Evolutionary conservation across 2,113 vertebrate genomes (phyloP).

Genomic region (Choloepus hoffmanni): DNA sequence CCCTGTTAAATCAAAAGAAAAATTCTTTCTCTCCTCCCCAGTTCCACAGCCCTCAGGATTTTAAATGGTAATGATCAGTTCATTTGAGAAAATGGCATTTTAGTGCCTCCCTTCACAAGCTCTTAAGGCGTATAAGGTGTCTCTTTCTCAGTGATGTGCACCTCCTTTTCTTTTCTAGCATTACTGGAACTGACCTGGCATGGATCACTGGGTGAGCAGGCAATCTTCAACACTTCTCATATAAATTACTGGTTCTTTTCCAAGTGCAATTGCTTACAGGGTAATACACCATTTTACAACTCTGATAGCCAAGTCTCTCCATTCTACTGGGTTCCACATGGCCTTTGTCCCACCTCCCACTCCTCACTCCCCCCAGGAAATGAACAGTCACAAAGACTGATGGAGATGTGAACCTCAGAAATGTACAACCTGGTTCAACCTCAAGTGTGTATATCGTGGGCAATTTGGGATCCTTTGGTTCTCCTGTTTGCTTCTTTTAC

Average conservation of each 20-base stretch:
- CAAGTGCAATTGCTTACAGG: conserved; percentile 77
- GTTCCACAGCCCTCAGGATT: conserved; percentile 69
- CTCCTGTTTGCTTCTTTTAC: background rate
- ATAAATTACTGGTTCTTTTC: conserved; percentile 82
- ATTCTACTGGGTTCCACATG: conserved; percentile 67
- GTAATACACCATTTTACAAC: conserved; percentile 78
- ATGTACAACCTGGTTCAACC: conserved; percentile 18
- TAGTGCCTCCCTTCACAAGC: conserved; percentile 70
- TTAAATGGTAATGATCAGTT: conserved; percentile 83
- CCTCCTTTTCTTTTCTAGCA: conserved; percentile 74
- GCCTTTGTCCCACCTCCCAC: too few species aligned
- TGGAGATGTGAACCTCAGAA: conserved; percentile 54
- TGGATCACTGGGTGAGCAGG: conserved; percentile 82
- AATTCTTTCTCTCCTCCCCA: conserved; percentile 67
- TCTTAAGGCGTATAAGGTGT: conserved; percentile 57
- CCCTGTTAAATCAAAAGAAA: conserved; percentile 79
- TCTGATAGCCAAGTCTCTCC: conserved; percentile 77
- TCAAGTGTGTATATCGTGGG: background rate
- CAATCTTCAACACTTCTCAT: conserved; percentile 83
- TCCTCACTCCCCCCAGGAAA: conserved; percentile 46
- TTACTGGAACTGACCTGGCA: conserved; percentile 79
- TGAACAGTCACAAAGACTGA: conserved; percentile 70
- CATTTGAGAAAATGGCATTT: conserved; percentile 82
- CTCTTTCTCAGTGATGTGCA: conserved; percentile 64
- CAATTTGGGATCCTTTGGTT: background rate